Evolutionary conservation across 2,113 vertebrate genomes (phyloP), one percentile per base, ranked within the genome.

Genomic region (Acrocephalus arundinaceus): DNA sequence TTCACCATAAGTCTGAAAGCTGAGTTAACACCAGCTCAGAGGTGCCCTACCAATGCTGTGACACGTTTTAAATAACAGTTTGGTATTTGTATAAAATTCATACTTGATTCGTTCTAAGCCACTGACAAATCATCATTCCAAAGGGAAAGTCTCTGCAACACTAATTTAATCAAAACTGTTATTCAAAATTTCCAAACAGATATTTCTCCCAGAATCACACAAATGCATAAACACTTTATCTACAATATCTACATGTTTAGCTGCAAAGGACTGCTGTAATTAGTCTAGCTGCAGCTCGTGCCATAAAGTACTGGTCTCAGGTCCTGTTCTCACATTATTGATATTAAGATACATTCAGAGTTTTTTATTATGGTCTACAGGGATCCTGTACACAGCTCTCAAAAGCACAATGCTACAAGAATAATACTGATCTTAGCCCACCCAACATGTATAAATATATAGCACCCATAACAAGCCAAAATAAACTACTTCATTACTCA

Each of bases 141-240:
- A 91, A 87, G 31, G 23, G 51, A 35, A 87, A 76, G 72, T 51
- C 41, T 95, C 72, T 67, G 55, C 51, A 91, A 78, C 25, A 81
- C 58, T 52, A 90, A 73, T 93, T 87, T 88, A 92, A 87, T 46
- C 46, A 86, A 92, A 96, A 86, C 6, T 33, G 23, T 85, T 92
- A 87, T 85, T 92, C 80, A 85, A 52, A 92, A 76, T 92, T 92
- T 93, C 37, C 52, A 93, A 89, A 91, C 31, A 87, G 54, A 66
- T 16, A 41, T 41, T 72, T 85, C 46, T 83, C 18, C 15, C 48
- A 81, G 77, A 79, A 83, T 58, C 55, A 70, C 39, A 73, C 37
- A 91, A 89, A 51, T 46, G 41, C 23, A 62, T 87, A 57, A 93
- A 89, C 27, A 80, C 33, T 76, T 87, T 35, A 46, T 68, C 58